phyloP scores from a whole-genome alignment of 2,888 invertebrate genomes.

The Pemphredon lugubris region DNA sequence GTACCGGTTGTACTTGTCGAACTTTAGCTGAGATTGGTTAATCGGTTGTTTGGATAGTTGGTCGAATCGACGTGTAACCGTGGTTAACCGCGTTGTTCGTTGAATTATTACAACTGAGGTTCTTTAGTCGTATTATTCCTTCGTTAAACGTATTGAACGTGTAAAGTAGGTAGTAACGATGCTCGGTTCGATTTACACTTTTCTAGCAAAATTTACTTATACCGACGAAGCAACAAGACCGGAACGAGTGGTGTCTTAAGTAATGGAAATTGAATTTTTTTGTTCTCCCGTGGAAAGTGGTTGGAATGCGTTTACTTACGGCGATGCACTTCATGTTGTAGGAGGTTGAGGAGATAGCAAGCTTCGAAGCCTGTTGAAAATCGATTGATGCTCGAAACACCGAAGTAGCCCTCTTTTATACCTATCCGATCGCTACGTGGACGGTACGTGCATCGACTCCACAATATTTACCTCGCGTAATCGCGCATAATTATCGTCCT shows the following conservation, averaged over 20 bases:
- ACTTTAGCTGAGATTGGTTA: too few relatives aligned
- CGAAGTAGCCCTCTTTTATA: slow-evolving; percentile 71
- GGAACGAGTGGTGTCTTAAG: background rate
- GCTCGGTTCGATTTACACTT: too few relatives aligned
- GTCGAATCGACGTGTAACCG: too few relatives aligned
- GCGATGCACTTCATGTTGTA: slow-evolving; percentile 76
- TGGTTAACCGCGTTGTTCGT: too few relatives aligned
- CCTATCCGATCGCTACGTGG: slow-evolving; percentile 55
- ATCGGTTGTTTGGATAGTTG: too few relatives aligned
- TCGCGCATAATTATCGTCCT: slow-evolving; percentile 63
- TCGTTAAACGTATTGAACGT: too few relatives aligned
- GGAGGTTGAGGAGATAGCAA: slow-evolving; percentile 47
- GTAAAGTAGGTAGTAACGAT: too few relatives aligned
- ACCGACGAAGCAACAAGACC: too few relatives aligned
- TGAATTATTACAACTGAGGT: too few relatives aligned
- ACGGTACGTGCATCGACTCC: slow-evolving; percentile 67
- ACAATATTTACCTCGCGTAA: slow-evolving; percentile 56
- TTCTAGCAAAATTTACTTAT: too few relatives aligned
- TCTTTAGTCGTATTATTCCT: too few relatives aligned
- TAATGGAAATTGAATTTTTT: background rate
- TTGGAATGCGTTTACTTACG: slow-evolving; percentile 66
- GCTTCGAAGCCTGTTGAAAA: slow-evolving; percentile 61
- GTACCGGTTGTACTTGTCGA: too few relatives aligned
- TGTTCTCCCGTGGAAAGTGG: background rate
- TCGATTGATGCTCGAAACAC: slow-evolving; percentile 71